A percentile compares a stretch with the other conserved stretches of the same genome.
phyloP scores from a whole-genome alignment of 2,888 invertebrate species.

The Conistra vaccinii region DNA sequence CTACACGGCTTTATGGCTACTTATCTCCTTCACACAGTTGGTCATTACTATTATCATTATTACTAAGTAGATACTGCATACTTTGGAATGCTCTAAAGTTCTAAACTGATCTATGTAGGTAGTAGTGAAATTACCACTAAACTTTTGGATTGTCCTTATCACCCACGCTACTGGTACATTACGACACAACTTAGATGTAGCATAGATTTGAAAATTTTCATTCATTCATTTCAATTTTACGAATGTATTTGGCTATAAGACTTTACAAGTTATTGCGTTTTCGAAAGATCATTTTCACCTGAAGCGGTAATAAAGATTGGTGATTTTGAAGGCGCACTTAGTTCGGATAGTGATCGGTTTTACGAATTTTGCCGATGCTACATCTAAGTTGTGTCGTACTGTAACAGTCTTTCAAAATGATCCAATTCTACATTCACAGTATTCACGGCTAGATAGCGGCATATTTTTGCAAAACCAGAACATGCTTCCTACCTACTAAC shows the following conservation, averaged over 20 bases:
- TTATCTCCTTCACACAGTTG: conserved; percentile 2
- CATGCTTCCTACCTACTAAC: neutral
- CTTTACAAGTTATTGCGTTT: no score
- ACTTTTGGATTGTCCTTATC: neutral
- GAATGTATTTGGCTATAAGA: no score
- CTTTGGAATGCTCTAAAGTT: neutral
- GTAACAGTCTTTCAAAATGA: neutral
- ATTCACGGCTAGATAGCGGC: neutral
- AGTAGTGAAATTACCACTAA: neutral
- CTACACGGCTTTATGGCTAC: neutral
- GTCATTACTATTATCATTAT: conserved; percentile 5
- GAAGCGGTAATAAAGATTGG: no score
- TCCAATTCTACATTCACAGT: neutral
- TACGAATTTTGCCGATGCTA: no score
- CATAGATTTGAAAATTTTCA: no score
- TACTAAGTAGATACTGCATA: neutral
- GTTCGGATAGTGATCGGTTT: no score
- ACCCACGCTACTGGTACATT: neutral
- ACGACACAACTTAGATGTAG: no score
- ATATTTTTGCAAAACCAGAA: neutral
- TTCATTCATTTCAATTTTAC: no score
- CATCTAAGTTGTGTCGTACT: no score
- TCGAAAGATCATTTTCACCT: no score
- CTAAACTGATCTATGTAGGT: neutral
- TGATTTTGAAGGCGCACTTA: no score